Conservation (phyloP, 2,113 vertebrate species). For the Promerops cafer region DNA sequence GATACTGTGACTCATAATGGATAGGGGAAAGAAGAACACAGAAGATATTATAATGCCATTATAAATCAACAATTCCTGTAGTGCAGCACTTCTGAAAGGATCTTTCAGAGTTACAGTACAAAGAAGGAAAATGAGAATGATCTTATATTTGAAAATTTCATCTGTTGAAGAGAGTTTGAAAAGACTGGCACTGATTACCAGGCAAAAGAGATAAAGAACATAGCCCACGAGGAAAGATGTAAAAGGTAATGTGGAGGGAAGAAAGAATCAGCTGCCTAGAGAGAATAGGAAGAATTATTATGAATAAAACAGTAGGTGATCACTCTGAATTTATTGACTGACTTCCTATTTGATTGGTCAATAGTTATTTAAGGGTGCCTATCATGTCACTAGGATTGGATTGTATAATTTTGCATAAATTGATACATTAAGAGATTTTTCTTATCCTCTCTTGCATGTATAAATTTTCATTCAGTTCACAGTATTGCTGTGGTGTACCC, state of each 20-base stretch:
- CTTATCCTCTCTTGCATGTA: not conserved
- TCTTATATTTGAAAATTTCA: not conserved
- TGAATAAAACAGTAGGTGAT: not conserved
- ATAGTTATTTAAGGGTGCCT: not conserved
- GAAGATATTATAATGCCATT: not conserved
- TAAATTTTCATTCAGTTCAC: not conserved
- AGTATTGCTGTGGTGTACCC: not conserved
- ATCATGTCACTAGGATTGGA: not conserved
- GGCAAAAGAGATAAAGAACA: not conserved
- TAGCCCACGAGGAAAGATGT: not conserved
- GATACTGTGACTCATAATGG: not conserved
- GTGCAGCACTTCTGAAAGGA: not conserved
- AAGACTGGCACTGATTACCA: not conserved
- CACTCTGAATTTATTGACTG: not conserved
- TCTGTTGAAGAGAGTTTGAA: not conserved
- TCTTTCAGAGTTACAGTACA: not conserved
- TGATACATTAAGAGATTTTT: not conserved
- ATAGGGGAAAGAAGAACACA: not conserved
- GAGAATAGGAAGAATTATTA: not conserved
- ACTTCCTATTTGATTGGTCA: not conserved
- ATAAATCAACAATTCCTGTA: not conserved
- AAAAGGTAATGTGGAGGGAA: not conserved
- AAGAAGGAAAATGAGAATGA: not conserved
- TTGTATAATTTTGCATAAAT: not conserved
- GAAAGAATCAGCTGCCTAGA: not conserved